phyloP scores from a whole-genome alignment of 2,888 invertebrate species.

The Scelioninae gen. 1 region DNA sequence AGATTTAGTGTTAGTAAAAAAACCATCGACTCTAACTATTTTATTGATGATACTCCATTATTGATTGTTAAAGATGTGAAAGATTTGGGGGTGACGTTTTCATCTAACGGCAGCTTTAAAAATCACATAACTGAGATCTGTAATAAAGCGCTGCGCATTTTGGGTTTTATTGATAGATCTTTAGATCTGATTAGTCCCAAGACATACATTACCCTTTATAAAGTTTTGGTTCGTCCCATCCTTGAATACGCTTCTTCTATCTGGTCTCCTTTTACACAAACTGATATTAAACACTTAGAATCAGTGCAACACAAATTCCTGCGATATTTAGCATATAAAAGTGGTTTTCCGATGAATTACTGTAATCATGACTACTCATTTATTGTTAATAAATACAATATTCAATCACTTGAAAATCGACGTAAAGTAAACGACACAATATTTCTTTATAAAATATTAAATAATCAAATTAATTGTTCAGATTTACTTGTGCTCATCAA shows the following conservation, averaged over 20 bases:
- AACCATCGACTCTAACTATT: too few relatives aligned
- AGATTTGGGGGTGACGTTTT: not conserved
- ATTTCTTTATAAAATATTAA: too few relatives aligned
- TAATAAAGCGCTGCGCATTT: not conserved
- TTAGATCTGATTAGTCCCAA: not conserved
- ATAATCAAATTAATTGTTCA: too few relatives aligned
- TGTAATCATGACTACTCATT: not conserved
- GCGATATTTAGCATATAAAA: not conserved
- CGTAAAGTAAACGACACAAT: not conserved
- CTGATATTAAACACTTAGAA: not conserved
- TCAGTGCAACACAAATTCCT: slow-evolving; percentile 9
- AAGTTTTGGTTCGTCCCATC: not conserved
- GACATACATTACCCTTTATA: not conserved
- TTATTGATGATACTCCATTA: too few relatives aligned
- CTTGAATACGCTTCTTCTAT: not conserved
- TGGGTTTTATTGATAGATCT: not conserved
- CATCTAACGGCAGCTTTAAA: too few relatives aligned
- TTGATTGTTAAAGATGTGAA: not conserved
- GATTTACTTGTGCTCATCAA: too few relatives aligned
- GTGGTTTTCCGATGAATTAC: slow-evolving; percentile 8
- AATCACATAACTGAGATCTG: not conserved
- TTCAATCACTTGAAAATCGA: not conserved
- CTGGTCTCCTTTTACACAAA: not conserved
- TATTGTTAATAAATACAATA: not conserved
- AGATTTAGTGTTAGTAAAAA: too few relatives aligned